phyloP scores from a whole-genome alignment of 2,797 vertebrate species.

The Coregonus suidteri region DNA sequence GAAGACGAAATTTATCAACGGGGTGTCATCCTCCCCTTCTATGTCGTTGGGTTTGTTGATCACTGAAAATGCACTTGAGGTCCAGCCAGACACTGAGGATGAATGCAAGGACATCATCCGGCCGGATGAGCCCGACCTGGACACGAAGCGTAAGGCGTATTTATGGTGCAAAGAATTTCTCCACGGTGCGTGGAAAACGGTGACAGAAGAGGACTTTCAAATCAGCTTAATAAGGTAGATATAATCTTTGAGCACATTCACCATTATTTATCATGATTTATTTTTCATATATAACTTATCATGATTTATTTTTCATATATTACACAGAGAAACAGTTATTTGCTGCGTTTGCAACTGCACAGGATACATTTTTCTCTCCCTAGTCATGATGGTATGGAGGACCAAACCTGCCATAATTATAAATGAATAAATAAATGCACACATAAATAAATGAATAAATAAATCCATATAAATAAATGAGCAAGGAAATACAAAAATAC shows the following conservation, averaged over 20 bases:
- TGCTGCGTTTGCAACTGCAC: no score
- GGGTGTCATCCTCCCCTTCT: slow-evolving; percentile 82
- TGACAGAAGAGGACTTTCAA: slow-evolving; percentile 85
- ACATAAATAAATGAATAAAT: no score
- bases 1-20: slow-evolving; percentile 95
- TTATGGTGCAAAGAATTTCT: slow-evolving; percentile 93
- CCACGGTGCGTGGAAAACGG: slow-evolving; percentile 87
- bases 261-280: background rate
- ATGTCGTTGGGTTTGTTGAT: slow-evolving; percentile 77
- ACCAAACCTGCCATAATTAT: no score
- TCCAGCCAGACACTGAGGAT: slow-evolving; percentile 70
- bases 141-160: slow-evolving; percentile 83
- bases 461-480: no score
- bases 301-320: background rate
- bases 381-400: no score
- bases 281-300: background rate
- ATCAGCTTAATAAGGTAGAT: slow-evolving; percentile 88
- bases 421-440: no score
- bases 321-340: no score
- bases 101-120: slow-evolving; percentile 61
- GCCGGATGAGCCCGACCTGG: slow-evolving; percentile 79
- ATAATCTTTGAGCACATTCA: background rate
- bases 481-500: no score
- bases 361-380: no score
- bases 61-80: slow-evolving; percentile 72